Evolutionary conservation across 2,113 vertebrate species (phyloP).

Genomic region (Nematolebias whitei): DNA sequence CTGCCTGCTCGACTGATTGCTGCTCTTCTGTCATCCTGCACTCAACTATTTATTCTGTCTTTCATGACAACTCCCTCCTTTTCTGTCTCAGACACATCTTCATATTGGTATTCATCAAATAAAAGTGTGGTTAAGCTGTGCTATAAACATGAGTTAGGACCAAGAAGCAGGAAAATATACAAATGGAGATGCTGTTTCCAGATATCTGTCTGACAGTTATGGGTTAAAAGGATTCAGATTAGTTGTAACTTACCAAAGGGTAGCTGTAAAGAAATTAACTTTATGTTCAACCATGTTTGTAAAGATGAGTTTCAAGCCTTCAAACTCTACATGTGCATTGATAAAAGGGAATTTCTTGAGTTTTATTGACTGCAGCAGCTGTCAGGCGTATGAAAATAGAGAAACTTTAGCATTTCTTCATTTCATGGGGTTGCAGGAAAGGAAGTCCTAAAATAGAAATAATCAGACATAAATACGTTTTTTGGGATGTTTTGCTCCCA

Average conservation of each 20-base stretch:
- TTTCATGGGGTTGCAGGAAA: too few relatives aligned
- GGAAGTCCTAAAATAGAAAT: too few relatives aligned
- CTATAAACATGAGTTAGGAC: constrained; percentile 34
- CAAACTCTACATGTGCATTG: too few relatives aligned
- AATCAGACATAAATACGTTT: too few relatives aligned
- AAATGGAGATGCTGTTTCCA: not conserved
- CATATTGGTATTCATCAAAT: constrained; percentile 30
- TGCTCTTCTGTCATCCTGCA: not conserved
- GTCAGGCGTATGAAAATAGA: too few relatives aligned
- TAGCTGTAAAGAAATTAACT: not conserved
- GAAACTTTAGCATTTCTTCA: too few relatives aligned
- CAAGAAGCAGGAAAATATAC: not conserved
- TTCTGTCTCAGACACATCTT: not conserved
- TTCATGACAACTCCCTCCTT: not conserved
- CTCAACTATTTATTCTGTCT: constrained; percentile 9
- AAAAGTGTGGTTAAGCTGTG: constrained; percentile 16
- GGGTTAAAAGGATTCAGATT: constrained; percentile 18
- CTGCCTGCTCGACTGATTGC: constrained; percentile 64
- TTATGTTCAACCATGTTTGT: too few relatives aligned
- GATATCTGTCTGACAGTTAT: too few relatives aligned
- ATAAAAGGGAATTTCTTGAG: too few relatives aligned
- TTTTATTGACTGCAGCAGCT: too few relatives aligned
- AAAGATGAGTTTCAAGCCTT: too few relatives aligned
- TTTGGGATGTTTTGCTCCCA: too few relatives aligned
- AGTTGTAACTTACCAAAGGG: constrained; percentile 18